These are phyloP conservation scores for Paramisgurnus dabryanus DNA, from an alignment of 2,113 vertebrate genomes.

Conservation along the genomic window DNA sequence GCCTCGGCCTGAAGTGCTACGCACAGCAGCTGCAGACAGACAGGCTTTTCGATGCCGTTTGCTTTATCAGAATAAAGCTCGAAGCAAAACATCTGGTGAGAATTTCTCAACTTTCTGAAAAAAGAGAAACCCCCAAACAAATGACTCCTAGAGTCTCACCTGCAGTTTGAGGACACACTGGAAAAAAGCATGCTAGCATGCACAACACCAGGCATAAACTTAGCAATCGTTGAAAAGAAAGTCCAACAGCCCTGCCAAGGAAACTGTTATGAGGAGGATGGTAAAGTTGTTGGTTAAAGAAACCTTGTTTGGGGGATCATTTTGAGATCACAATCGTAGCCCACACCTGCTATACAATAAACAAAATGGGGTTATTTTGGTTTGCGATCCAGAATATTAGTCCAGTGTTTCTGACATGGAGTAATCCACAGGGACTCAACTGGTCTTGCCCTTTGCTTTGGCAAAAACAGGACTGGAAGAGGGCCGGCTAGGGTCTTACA, in stretches of 20 bases:
- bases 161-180: not conserved
- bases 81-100: constrained; percentile 9
- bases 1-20: constrained; percentile 13
- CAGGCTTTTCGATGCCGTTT: constrained; percentile 27
- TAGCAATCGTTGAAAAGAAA: constrained; percentile 4
- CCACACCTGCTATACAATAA: too few species aligned
- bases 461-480: not conserved
- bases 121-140: not conserved
- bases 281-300: not conserved
- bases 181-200: too few species aligned
- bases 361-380: too few species aligned
- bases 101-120: not conserved
- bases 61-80: not conserved
- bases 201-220: not conserved
- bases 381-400: not conserved
- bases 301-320: not conserved
- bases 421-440: not conserved
- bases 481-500: constrained; percentile 41
- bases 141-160: not conserved
- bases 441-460: constrained; percentile 6
- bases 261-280: not conserved
- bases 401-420: constrained; percentile 21
- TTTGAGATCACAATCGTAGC: not conserved
- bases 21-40: not conserved
- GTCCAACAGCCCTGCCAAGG: not conserved